A percentile compares a stretch with the other conserved stretches of the same genome.
Conservation (phyloP, 2,797 vertebrate species). For the Pangasius djambal region DNA sequence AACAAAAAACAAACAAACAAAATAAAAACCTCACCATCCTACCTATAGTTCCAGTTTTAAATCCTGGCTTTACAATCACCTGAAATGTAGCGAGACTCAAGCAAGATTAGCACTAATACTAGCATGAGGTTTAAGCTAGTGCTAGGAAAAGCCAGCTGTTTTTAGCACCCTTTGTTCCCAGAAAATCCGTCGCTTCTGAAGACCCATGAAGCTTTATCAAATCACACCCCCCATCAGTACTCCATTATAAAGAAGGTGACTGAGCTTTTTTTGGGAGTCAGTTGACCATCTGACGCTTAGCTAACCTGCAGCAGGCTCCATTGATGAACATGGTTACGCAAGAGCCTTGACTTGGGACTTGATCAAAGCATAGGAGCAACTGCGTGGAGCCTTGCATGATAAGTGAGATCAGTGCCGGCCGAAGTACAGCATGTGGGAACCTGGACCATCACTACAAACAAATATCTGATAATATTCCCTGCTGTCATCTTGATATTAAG, state of each 20-base stretch:
- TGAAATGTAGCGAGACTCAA: constrained; percentile 24
- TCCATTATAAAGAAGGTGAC: constrained; percentile 13
- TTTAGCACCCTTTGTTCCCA: constrained; percentile 23
- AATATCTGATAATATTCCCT: background rate
- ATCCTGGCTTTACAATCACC: constrained; percentile 25
- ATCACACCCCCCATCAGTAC: background rate
- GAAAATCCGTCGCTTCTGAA: background rate
- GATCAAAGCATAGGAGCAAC: constrained; percentile 46
- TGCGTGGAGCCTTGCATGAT: constrained; percentile 35
- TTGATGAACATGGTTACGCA: constrained; percentile 16
- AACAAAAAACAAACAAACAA: background rate
- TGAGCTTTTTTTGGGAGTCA: background rate
- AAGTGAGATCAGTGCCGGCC: constrained; percentile 11
- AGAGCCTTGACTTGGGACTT: constrained; percentile 22
- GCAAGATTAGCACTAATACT: constrained; percentile 22
- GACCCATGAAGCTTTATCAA: constrained; percentile 29
- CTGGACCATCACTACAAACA: constrained; percentile 8
- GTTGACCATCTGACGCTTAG: constrained; percentile 11
- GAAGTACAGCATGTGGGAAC: background rate
- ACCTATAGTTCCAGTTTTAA: background rate
- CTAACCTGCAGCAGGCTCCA: constrained; percentile 2
- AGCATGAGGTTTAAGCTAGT: constrained; percentile 6
- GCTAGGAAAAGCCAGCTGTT: constrained; percentile 43
- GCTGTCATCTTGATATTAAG: constrained; percentile 2
- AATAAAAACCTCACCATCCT: background rate